Percentiles rank a stretch among this genome's conserved stretches.
These are phyloP conservation scores for Anas capensis DNA, from an alignment of 2,797 vertebrate species.

Conservation along the genomic window DNA sequence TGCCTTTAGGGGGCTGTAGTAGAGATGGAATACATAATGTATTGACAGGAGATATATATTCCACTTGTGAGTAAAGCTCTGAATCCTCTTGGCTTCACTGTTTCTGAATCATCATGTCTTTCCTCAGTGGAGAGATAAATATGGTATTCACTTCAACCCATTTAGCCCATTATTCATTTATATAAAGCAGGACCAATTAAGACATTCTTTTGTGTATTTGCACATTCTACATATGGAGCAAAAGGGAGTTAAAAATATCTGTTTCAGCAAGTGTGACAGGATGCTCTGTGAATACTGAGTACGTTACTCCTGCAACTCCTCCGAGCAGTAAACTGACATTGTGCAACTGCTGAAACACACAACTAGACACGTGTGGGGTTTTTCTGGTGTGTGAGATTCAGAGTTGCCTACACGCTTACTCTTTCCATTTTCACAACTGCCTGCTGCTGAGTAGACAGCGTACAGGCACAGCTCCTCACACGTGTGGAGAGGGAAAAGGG, in stretches of 20 bases:
- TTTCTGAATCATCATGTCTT: conserved; percentile 81
- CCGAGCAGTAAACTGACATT: conserved; percentile 29
- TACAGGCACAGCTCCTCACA: neutral
- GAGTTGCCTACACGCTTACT: neutral
- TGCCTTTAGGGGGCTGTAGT: conserved; percentile 77
- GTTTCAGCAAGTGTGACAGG: conserved; percentile 72
- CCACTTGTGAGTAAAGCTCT: conserved; percentile 72
- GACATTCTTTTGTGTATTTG: conserved; percentile 81
- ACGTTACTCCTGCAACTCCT: conserved; percentile 22
- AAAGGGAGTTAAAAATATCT: conserved; percentile 82
- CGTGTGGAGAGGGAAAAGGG: neutral
- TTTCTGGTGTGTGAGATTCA: conserved; percentile 1
- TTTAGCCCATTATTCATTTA: conserved; percentile 83
- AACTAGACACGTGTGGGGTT: conserved; percentile 46
- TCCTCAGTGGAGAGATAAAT: conserved; percentile 82
- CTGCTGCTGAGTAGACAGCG: neutral
- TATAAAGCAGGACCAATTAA: conserved; percentile 83
- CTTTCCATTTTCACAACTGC: neutral
- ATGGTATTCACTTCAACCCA: conserved; percentile 80
- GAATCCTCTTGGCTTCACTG: conserved; percentile 73
- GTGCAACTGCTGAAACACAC: conserved; percentile 23
- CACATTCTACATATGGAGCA: conserved; percentile 76
- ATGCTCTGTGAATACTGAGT: conserved; percentile 73
- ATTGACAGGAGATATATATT: conserved; percentile 80
- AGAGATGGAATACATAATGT: conserved; percentile 78